Percentiles rank a stretch among this genome's conserved stretches.
Conservation (phyloP, 1,140 invertebrate genomes). For the Temnothorax curvispinosus region DNA sequence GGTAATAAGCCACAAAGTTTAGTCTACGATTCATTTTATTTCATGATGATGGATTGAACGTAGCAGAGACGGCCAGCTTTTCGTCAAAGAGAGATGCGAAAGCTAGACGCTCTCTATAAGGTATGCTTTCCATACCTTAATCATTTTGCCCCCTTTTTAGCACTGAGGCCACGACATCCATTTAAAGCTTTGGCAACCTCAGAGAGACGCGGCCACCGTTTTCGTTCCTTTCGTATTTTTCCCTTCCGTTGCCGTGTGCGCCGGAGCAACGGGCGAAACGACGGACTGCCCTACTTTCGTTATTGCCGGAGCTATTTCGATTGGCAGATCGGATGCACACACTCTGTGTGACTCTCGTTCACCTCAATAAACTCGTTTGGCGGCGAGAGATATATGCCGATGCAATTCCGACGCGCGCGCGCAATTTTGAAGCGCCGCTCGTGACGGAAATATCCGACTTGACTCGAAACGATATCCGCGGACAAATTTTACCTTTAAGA, state of each 20-base stretch:
- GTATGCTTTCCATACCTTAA: slow-evolving; percentile 41
- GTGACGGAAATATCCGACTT: slow-evolving; percentile 41
- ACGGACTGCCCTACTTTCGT: slow-evolving; percentile 52
- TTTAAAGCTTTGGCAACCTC: slow-evolving; percentile 52
- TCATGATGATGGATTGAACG: not conserved
- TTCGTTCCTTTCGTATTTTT: slow-evolving; percentile 55
- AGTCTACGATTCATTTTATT: not conserved
- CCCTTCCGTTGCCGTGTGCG: slow-evolving; percentile 2
- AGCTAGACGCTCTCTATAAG: slow-evolving; percentile 10
- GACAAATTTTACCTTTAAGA: slow-evolving; percentile 30
- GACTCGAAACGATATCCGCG: slow-evolving; percentile 27
- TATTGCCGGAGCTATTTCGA: slow-evolving; percentile 56
- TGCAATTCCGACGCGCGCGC: slow-evolving; percentile 31
- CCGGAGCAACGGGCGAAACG: slow-evolving; percentile 33
- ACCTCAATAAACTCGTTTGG: slow-evolving; percentile 54
- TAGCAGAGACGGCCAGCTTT: not conserved
- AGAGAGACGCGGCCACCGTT: not conserved
- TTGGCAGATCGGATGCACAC: slow-evolving; percentile 55
- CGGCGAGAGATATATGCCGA: not conserved
- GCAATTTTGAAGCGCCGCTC: slow-evolving; percentile 24
- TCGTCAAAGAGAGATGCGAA: slow-evolving; percentile 12
- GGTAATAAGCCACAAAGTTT: not conserved
- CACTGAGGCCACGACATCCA: slow-evolving; percentile 37
- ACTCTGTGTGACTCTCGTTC: slow-evolving; percentile 41
- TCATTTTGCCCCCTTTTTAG: slow-evolving; percentile 47